Evolutionary conservation across 2,113 vertebrate species (phyloP), one percentile per base, ranked within the genome.

Genomic region (Tinamus guttatus): DNA sequence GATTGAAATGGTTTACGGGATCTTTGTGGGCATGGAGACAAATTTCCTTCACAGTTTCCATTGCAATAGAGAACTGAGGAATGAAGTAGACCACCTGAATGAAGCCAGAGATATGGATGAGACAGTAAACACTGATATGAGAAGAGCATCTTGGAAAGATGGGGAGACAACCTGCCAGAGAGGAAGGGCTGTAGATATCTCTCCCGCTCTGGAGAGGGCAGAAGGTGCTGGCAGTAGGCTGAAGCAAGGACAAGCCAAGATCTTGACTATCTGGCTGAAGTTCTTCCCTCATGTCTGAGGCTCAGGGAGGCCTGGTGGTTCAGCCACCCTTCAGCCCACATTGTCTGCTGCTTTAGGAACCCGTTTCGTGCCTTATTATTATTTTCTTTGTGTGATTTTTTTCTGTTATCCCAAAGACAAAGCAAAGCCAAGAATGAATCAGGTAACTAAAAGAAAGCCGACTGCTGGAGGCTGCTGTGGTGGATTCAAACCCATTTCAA

Each of bases 1-100:
- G 85, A 93, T 27, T 68, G 38, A 56, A 78, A 91, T 36, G 5
- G 41, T 83, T 95, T 83, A 82, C 58, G 64, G 51, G 89, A 56
- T 60, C 32, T 84, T 25, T 43, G 62, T 3, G 21, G 65, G 80
- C 65, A 73, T 7, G 15, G 74, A 95, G 38, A 83, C 47, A 95
- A 88, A 95, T 88, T 90, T 84, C 7, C 13, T 40, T 93, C 73
- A 77, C 20, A 71, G 40, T 81, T 78, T 90, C 82, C 60, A 78
- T 28, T 90, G 79, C 85, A 90, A 84, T 85, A 76, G 86, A 81
- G 56, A 58, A 88, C 80, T 14, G 89, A 51, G 71, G n/a, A 28
- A 80, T 77, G 87, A 85, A 32, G 40, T 62, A 4, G 2, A 49
- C 28, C 70, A 54, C 59, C 25, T 34, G 56, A 70, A 59, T 60